A percentile compares a stretch with the other conserved stretches of the same genome.
Conservation (phyloP, 2,888 invertebrate genomes). For the Leptothorax acervorum region DNA sequence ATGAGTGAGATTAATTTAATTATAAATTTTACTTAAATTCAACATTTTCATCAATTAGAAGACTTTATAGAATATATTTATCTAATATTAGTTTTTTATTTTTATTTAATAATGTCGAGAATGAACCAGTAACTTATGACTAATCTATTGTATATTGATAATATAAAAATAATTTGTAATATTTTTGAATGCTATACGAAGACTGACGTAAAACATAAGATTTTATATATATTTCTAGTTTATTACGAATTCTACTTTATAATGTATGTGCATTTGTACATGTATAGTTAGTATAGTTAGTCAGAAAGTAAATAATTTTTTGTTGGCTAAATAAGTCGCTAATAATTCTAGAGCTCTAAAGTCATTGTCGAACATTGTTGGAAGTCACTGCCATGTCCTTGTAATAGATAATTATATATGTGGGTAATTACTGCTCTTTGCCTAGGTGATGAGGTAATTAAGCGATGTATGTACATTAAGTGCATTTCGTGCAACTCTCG, state of each 20-base stretch:
- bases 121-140: neutral
- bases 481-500: neutral
- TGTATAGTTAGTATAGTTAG: neutral
- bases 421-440: neutral
- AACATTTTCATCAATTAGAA: neutral
- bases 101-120: neutral
- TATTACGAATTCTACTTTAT: neutral
- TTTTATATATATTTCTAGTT: neutral
- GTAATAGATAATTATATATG: conserved; percentile 1
- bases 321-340: neutral
- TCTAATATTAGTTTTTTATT: neutral
- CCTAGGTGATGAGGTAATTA: neutral
- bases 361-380: neutral
- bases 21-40: neutral
- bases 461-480: neutral
- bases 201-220: neutral
- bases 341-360: neutral
- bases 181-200: neutral
- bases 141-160: neutral
- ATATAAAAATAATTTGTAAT: neutral
- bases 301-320: neutral
- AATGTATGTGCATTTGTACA: neutral
- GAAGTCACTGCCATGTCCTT: neutral
- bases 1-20: neutral
- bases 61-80: neutral